phyloP scores from a whole-genome alignment of 2,113 vertebrate species.

The Lates calcarifer region DNA sequence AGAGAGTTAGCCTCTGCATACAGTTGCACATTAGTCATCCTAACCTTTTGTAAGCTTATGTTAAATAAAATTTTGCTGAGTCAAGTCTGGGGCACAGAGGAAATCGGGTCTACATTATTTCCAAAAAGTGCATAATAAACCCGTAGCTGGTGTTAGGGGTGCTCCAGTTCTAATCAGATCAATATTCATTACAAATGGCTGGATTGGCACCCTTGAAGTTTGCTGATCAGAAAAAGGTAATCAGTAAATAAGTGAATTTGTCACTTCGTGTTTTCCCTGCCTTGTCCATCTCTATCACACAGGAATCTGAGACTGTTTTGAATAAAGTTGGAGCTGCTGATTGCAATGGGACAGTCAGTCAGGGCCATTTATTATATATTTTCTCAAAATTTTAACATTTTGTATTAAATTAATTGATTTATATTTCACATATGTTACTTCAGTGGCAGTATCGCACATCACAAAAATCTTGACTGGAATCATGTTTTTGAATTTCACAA shows the following conservation, averaged over 20 bases:
- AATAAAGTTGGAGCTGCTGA: neutral
- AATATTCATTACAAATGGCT: conserved; percentile 28
- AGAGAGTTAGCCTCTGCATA: neutral
- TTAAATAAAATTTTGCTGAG: neutral
- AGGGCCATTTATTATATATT: neutral
- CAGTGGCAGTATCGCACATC: too few relatives aligned
- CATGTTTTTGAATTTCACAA: neutral
- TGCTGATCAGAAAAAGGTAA: conserved; percentile 25
- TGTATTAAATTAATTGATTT: neutral
- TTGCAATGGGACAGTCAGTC: neutral
- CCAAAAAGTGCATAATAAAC: neutral
- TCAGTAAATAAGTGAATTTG: conserved; percentile 10
- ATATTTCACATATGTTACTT: too few relatives aligned
- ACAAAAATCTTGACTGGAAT: neutral
- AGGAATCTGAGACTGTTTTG: neutral
- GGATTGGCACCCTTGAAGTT: conserved; percentile 11
- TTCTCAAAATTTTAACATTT: neutral
- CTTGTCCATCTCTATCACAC: neutral
- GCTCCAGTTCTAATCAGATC: neutral
- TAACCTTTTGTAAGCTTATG: neutral
- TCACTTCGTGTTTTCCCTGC: conserved; percentile 2
- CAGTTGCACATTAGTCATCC: neutral
- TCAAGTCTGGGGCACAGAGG: neutral
- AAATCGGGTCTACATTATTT: neutral
- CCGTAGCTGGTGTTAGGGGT: neutral